Percentiles rank a stretch among this genome's conserved stretches.
phyloP scores from a whole-genome alignment of 2,888 invertebrate species.

The Heterodera filipjevi region DNA sequence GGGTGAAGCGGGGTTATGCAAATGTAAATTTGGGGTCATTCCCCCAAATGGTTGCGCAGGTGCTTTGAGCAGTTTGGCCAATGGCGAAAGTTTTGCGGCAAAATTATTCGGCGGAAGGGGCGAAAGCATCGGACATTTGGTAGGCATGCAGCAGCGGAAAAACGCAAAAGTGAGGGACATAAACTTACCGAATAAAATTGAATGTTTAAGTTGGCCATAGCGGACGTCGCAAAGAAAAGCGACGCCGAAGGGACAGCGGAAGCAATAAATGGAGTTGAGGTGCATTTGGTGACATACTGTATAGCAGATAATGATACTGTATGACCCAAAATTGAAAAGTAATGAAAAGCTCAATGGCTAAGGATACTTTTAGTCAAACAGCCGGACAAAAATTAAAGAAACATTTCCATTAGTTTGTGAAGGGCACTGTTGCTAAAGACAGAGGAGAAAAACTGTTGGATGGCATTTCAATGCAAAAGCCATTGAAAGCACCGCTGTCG shows the following conservation, averaged over 20 bases:
- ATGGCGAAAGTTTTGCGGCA: constrained; percentile 19
- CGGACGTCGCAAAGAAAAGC: neutral
- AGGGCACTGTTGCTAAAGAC: neutral
- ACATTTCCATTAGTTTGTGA: too few relatives aligned
- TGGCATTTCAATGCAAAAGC: neutral
- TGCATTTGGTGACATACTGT: neutral
- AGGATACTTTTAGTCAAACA: too few relatives aligned
- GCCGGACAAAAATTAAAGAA: too few relatives aligned
- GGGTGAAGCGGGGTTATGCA: neutral
- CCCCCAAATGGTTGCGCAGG: neutral
- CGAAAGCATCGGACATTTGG: constrained; percentile 9
- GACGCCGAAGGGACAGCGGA: too few relatives aligned
- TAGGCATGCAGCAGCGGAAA: neutral
- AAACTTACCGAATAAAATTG: too few relatives aligned
- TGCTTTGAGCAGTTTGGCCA: constrained; percentile 17
- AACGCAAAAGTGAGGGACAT: neutral
- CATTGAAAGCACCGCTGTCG: neutral
- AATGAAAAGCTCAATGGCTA: too few relatives aligned
- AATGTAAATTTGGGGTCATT: neutral
- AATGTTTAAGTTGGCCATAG: too few relatives aligned
- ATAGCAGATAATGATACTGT: neutral
- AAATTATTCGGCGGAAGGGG: constrained; percentile 24
- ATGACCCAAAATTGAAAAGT: too few relatives aligned
- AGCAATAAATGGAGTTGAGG: too few relatives aligned
- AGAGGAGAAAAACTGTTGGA: constrained; percentile 15